Evolutionary conservation across 2,113 vertebrate species (phyloP).

Genomic region (Chionis minor): DNA sequence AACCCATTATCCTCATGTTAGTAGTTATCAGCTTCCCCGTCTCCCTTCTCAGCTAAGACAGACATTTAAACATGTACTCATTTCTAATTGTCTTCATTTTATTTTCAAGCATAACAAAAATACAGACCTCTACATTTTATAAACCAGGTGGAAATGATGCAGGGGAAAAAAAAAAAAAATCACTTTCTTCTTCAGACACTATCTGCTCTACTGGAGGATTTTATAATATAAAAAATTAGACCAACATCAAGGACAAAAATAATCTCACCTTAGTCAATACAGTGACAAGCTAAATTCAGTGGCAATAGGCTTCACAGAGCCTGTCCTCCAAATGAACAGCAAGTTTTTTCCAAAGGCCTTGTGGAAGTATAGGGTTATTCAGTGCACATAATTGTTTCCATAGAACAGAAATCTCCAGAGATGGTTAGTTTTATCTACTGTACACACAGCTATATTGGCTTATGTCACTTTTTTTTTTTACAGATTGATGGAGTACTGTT

Average conservation of each 20-base stretch:
- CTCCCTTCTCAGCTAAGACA: not conserved
- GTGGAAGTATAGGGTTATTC: not conserved
- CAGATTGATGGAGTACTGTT: not conserved
- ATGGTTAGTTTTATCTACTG: slow-evolving; percentile 11
- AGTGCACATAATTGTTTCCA: not conserved
- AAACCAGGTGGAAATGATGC: not conserved
- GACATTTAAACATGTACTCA: not conserved
- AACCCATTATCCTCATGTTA: not conserved
- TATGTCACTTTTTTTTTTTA: not conserved
- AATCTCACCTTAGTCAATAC: not conserved
- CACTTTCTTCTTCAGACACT: not conserved
- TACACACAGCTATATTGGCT: not conserved
- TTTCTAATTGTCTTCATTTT: not conserved
- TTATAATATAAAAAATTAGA: not conserved
- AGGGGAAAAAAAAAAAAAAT: not conserved
- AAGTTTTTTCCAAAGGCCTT: slow-evolving; percentile 10
- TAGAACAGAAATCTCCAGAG: slow-evolving; percentile 18
- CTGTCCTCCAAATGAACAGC: not conserved
- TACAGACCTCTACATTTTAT: not conserved
- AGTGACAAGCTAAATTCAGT: slow-evolving; percentile 16
- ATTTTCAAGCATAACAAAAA: not conserved
- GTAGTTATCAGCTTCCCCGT: not conserved
- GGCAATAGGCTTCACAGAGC: not conserved
- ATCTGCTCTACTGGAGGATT: not conserved
- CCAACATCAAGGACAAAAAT: not conserved